These are phyloP conservation scores for Planiliza haematocheilus DNA, from an alignment of 2,113 vertebrate genomes.

Conservation along the genomic window DNA sequence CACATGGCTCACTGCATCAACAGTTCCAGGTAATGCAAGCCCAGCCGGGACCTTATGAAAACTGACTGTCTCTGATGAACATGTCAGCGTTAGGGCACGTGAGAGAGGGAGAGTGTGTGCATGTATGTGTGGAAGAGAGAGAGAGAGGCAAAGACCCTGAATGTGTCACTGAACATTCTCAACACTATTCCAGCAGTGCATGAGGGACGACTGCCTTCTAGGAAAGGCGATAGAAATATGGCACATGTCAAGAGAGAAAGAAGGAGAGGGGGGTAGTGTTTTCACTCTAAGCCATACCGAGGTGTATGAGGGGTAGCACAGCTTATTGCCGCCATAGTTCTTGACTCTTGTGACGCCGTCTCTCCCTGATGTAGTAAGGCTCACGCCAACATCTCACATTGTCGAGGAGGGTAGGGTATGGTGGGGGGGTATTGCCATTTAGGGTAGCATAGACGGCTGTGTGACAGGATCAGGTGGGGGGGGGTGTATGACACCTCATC, in stretches of 20 bases:
- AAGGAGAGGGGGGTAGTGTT: slow-evolving; percentile 46
- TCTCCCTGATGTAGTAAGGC: slow-evolving; percentile 39
- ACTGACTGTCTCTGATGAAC: slow-evolving; percentile 63
- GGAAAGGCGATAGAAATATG: slow-evolving; percentile 67
- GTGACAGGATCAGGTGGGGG: slow-evolving; percentile 53
- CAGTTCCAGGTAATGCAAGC: slow-evolving; percentile 79
- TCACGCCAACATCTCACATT: slow-evolving; percentile 59
- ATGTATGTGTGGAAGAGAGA: slow-evolving; percentile 20
- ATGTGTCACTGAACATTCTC: slow-evolving; percentile 59
- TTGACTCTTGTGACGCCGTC: slow-evolving; percentile 22
- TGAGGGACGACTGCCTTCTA: slow-evolving; percentile 64
- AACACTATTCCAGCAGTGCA: slow-evolving; percentile 70
- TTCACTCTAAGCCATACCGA: slow-evolving; percentile 35
- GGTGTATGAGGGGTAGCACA: slow-evolving; percentile 36
- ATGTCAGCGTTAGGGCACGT: slow-evolving; percentile 47
- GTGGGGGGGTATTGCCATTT: slow-evolving; percentile 18
- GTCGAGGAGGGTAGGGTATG: slow-evolving; percentile 11
- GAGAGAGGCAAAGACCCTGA: slow-evolving; percentile 26
- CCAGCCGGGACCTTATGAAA: slow-evolving; percentile 73
- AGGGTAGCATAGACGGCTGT: slow-evolving; percentile 57
- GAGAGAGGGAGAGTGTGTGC: slow-evolving; percentile 32
- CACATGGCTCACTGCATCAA: slow-evolving; percentile 76
- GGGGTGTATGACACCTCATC: slow-evolving; percentile 69
- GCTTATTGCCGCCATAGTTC: slow-evolving; percentile 45
- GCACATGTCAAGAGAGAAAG: slow-evolving; percentile 35